Evolutionary conservation across 2,113 vertebrate genomes (phyloP).

Genomic region (Hucho hucho): DNA sequence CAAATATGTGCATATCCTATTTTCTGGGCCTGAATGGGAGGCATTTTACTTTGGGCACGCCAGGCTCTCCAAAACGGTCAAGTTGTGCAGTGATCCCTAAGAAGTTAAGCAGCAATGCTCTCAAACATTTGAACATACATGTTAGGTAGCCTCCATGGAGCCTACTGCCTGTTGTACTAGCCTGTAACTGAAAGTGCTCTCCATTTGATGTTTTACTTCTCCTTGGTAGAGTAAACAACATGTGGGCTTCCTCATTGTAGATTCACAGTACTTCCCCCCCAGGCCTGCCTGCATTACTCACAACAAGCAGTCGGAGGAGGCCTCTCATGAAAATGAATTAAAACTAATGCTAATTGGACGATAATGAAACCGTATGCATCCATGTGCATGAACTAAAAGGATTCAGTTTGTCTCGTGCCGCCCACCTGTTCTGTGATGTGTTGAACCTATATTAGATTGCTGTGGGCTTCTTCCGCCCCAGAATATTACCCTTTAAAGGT

Average conservation of each 20-base stretch:
- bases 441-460: slow-evolving; percentile 17
- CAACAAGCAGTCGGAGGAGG: neutral
- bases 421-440: neutral
- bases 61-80: too few relatives aligned
- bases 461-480: neutral
- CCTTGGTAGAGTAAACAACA: slow-evolving; percentile 8
- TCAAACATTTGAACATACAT: too few relatives aligned
- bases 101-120: neutral
- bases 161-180: too few relatives aligned
- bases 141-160: too few relatives aligned
- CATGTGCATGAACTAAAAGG: slow-evolving; percentile 1
- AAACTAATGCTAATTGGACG: slow-evolving; percentile 6
- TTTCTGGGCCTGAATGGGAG: too few relatives aligned
- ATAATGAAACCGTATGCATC: neutral
- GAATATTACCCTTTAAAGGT: neutral
- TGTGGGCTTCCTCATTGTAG: slow-evolving; percentile 23
- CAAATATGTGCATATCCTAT: too few relatives aligned
- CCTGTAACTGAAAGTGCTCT: neutral
- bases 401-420: neutral
- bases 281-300: neutral
- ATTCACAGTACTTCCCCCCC: neutral
- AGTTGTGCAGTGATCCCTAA: too few relatives aligned
- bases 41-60: too few relatives aligned
- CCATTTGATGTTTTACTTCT: slow-evolving; percentile 23
- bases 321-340: slow-evolving; percentile 7